Percentiles rank a stretch among this genome's conserved stretches.
Evolutionary conservation across 2,888 invertebrate genomes (phyloP).

Genomic region (Conomelus anceps): DNA sequence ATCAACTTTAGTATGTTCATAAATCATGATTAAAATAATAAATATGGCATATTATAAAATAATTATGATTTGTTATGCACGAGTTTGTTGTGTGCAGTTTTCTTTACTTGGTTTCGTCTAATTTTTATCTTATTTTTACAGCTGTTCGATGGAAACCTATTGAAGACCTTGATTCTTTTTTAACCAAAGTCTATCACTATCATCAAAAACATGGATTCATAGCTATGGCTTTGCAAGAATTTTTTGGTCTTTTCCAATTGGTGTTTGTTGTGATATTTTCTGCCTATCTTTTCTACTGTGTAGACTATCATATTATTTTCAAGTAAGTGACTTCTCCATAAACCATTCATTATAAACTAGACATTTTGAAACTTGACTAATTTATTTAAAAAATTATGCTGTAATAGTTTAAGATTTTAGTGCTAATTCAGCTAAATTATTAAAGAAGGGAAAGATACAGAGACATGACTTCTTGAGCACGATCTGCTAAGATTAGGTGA

Average conservation of each 20-base stretch:
- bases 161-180: constrained; percentile 94
- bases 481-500: no score
- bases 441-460: no score
- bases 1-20: background rate
- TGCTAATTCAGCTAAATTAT: no score
- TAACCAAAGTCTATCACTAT: constrained; percentile 89
- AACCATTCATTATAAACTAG: constrained; percentile 10
- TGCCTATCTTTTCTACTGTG: constrained; percentile 76
- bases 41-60: background rate
- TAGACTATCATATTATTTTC: constrained; percentile 80
- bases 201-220: constrained; percentile 92
- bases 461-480: no score
- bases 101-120: background rate
- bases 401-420: no score
- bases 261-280: constrained; percentile 82
- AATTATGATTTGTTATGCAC: no score
- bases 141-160: constrained; percentile 91
- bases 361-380: no score
- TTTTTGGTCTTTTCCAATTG: constrained; percentile 75
- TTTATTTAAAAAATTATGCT: no score
- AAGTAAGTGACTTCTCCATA: constrained; percentile 44
- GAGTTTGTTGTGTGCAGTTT: background rate
- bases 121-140: constrained; percentile 35
- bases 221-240: constrained; percentile 80
- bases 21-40: background rate